These are phyloP conservation scores for Morinoia aosen DNA, from an alignment of 2,888 invertebrate genomes.

Conservation along the genomic window DNA sequence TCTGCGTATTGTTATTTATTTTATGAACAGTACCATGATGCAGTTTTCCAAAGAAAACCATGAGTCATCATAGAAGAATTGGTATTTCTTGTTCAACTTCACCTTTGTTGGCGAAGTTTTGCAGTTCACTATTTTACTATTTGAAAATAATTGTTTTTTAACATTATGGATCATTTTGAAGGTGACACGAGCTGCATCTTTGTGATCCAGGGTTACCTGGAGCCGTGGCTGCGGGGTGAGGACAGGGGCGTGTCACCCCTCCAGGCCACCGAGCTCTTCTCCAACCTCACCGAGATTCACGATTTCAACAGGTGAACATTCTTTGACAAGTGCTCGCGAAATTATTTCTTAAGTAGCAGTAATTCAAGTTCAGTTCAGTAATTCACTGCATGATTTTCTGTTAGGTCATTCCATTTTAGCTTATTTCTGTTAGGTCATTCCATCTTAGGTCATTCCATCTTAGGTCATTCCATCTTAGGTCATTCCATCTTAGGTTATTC, in stretches of 20 bases:
- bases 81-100: too few relatives aligned
- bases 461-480: not conserved
- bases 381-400: not conserved
- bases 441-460: not conserved
- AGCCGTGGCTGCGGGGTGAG: slow-evolving; percentile 83
- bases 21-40: too few relatives aligned
- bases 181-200: not conserved
- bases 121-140: not conserved
- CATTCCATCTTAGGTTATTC: not conserved
- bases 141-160: not conserved
- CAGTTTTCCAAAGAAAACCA: too few relatives aligned
- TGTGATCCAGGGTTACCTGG: slow-evolving; percentile 81
- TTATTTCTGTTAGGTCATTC: too few relatives aligned
- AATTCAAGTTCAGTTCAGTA: not conserved
- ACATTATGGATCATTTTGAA: not conserved
- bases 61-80: too few relatives aligned
- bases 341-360: not conserved
- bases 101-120: too few relatives aligned
- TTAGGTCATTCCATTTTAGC: too few relatives aligned
- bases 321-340: not conserved
- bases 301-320: slow-evolving; percentile 83
- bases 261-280: slow-evolving; percentile 86
- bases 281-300: slow-evolving; percentile 93
- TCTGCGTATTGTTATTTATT: too few relatives aligned
- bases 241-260: slow-evolving; percentile 78